A percentile compares a stretch with the other conserved stretches of the same genome.
These are phyloP conservation scores for Macrosiphum euphorbiae DNA, from an alignment of 2,888 invertebrate species.

Conservation along the genomic window DNA sequence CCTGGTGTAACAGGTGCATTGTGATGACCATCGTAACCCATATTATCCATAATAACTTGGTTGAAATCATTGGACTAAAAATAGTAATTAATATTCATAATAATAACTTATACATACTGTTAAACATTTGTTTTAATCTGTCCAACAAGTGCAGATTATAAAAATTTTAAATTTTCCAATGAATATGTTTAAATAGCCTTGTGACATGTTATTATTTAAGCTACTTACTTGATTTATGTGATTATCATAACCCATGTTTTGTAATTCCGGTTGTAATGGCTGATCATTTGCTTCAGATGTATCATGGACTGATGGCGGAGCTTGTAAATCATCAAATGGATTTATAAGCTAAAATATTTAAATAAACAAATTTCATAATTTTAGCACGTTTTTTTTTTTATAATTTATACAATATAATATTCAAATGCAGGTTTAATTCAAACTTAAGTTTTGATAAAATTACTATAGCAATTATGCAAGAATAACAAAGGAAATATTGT, in stretches of 20 bases:
- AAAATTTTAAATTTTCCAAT: neutral
- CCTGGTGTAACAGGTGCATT: constrained; percentile 76
- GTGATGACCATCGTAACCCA: constrained; percentile 79
- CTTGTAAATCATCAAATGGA: constrained; percentile 56
- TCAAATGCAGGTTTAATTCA: neutral
- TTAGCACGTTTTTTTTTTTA: neutral
- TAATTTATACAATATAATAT: neutral
- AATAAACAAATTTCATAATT: neutral
- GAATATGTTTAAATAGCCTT: neutral
- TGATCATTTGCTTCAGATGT: constrained; percentile 28
- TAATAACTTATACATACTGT: neutral
- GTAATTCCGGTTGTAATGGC: constrained; percentile 54
- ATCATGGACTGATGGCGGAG: constrained; percentile 41
- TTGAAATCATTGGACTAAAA: constrained; percentile 64
- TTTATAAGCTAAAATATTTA: constrained; percentile 23
- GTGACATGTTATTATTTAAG: neutral
- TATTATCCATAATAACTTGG: constrained; percentile 76
- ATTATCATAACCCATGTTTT: constrained; percentile 63
- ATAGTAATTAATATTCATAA: constrained; percentile 31
- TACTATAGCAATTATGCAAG: neutral
- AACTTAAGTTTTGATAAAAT: neutral
- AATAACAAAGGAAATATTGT: neutral
- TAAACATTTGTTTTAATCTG: neutral
- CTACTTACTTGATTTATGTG: constrained; percentile 49
- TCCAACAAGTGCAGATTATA: neutral